Percentiles rank a stretch among this genome's conserved stretches.
Conservation (phyloP, 2,888 invertebrate species). For the Thecophora atra region DNA sequence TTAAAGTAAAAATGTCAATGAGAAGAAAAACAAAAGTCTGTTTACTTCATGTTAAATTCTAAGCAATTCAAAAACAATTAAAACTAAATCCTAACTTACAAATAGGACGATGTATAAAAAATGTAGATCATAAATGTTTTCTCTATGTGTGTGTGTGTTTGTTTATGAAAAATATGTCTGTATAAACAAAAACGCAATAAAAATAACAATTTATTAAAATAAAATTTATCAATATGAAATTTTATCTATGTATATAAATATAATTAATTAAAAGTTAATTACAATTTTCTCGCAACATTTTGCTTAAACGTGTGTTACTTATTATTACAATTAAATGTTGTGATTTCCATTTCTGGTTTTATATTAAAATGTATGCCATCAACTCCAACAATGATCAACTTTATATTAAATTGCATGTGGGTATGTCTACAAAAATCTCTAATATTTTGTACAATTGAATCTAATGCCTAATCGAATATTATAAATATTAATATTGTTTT, state of each 20-base stretch:
- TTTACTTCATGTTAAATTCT: constrained; percentile 56
- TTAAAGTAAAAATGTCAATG: not conserved
- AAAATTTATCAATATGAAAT: constrained; percentile 36
- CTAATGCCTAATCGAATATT: too few relatives aligned
- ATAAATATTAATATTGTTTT: too few relatives aligned
- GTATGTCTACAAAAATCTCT: too few relatives aligned
- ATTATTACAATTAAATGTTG: too few relatives aligned
- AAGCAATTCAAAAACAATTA: constrained; percentile 59
- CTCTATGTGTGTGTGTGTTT: constrained; percentile 12
- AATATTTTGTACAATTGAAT: too few relatives aligned
- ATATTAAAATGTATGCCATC: too few relatives aligned
- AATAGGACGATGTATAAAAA: constrained; percentile 36
- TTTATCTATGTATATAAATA: constrained; percentile 8
- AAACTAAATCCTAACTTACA: constrained; percentile 30
- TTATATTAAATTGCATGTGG: too few relatives aligned
- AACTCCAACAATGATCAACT: too few relatives aligned
- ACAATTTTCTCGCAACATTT: not conserved
- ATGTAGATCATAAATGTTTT: constrained; percentile 34
- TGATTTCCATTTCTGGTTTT: too few relatives aligned
- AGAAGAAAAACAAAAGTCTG: constrained; percentile 29
- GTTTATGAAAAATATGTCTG: constrained; percentile 23
- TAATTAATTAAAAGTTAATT: constrained; percentile 24
- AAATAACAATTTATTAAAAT: constrained; percentile 34
- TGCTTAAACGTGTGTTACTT: too few relatives aligned
- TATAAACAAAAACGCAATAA: constrained; percentile 32